Conservation (phyloP, 2,797 vertebrate genomes). For the Lagodon rhomboides region DNA sequence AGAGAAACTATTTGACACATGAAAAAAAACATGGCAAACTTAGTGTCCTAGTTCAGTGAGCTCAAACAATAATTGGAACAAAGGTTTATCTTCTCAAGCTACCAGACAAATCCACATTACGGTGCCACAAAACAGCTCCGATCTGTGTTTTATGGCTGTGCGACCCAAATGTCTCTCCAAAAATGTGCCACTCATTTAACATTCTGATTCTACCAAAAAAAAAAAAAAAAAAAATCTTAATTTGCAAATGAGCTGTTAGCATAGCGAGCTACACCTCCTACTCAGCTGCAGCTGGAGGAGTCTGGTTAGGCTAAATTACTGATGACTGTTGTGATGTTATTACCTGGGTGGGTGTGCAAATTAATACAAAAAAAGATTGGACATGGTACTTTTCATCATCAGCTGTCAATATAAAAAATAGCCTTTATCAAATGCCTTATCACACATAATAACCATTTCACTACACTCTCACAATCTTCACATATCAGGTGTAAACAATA, state of each 20-base stretch:
- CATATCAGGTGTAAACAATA: slow-evolving; percentile 69
- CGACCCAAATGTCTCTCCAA: slow-evolving; percentile 34
- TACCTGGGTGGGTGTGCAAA: slow-evolving; percentile 67
- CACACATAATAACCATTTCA: slow-evolving; percentile 38
- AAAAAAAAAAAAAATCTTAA: slow-evolving; percentile 23
- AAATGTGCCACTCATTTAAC: slow-evolving; percentile 35
- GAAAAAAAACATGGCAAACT: slow-evolving; percentile 43
- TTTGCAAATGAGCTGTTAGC: slow-evolving; percentile 56
- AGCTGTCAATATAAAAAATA: slow-evolving; percentile 53
- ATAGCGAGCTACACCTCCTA: slow-evolving; percentile 60
- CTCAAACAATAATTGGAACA: slow-evolving; percentile 42
- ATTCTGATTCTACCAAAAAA: slow-evolving; percentile 34
- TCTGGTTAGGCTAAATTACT: slow-evolving; percentile 44
- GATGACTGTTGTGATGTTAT: slow-evolving; percentile 50
- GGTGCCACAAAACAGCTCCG: slow-evolving; percentile 1
- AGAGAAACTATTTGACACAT: slow-evolving; percentile 39
- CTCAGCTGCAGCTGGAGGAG: slow-evolving; percentile 68
- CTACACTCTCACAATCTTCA: slow-evolving; percentile 55
- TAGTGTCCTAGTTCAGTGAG: slow-evolving; percentile 19
- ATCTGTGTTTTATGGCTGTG: slow-evolving; percentile 7
- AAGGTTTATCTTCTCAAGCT: slow-evolving; percentile 33
- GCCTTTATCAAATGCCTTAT: slow-evolving; percentile 54
- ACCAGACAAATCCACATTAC: slow-evolving; percentile 21
- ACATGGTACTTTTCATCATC: slow-evolving; percentile 36
- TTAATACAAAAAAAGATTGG: slow-evolving; percentile 50